Conservation (phyloP, 2,113 vertebrate genomes). For the Notothenia coriiceps region DNA sequence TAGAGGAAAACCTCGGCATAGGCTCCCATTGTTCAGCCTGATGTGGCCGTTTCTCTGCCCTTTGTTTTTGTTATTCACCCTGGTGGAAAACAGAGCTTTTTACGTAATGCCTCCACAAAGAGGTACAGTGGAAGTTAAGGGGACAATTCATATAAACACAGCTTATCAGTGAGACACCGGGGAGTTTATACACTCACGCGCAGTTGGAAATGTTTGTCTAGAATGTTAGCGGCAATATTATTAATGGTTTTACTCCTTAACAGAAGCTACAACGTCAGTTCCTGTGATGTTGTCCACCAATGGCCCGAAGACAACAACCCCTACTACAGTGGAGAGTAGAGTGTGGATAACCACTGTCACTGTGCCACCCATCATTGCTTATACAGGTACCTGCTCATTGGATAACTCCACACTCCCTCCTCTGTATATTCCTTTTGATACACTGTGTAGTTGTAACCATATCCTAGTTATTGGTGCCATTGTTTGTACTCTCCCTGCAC, state of each 20-base stretch:
- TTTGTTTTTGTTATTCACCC: slow-evolving; percentile 72
- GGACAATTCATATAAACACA: slow-evolving; percentile 40
- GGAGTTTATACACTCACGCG: slow-evolving; percentile 15
- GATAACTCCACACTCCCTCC: not conserved
- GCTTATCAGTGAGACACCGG: slow-evolving; percentile 33
- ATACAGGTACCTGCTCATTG: slow-evolving; percentile 73
- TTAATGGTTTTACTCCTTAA: slow-evolving; percentile 23
- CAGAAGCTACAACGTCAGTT: slow-evolving; percentile 78
- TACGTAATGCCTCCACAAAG: slow-evolving; percentile 44
- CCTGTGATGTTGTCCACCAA: slow-evolving; percentile 69
- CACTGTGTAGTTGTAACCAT: not conserved
- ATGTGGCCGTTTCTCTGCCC: slow-evolving; percentile 50
- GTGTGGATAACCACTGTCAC: slow-evolving; percentile 68
- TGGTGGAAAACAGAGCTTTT: slow-evolving; percentile 49
- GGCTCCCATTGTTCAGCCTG: slow-evolving; percentile 75
- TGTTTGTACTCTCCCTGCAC: not conserved
- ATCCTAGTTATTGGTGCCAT: slow-evolving; percentile 12
- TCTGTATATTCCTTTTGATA: not conserved
- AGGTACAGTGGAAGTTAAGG: slow-evolving; percentile 20
- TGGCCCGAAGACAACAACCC: slow-evolving; percentile 14
- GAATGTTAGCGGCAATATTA: not conserved
- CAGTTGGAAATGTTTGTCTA: slow-evolving; percentile 27
- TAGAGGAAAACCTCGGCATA: slow-evolving; percentile 71
- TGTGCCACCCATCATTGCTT: slow-evolving; percentile 61
- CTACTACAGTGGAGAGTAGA: slow-evolving; percentile 30